Percentiles rank a stretch among this genome's conserved stretches.
These are phyloP conservation scores for Eutolmus rufibarbis DNA, from an alignment of 2,888 invertebrate species.

Conservation along the genomic window DNA sequence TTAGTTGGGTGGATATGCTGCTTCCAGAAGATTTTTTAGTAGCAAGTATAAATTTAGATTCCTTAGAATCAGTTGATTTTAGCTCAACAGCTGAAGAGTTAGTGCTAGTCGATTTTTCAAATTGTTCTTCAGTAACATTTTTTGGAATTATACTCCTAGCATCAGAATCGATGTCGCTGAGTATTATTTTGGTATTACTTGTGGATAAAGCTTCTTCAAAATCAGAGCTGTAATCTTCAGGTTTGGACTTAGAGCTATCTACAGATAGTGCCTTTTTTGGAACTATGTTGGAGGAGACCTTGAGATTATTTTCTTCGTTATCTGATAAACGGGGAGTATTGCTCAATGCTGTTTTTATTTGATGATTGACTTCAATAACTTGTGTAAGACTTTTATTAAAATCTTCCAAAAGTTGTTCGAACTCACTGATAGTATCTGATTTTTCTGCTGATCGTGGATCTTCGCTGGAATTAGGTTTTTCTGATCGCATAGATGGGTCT, in stretches of 20 bases:
- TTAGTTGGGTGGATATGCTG: not conserved
- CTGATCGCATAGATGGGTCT: not conserved
- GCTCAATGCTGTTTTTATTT: constrained; percentile 52
- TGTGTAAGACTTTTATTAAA: constrained; percentile 57
- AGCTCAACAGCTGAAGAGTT: not conserved
- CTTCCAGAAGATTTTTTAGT: not conserved
- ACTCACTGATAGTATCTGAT: constrained; percentile 48
- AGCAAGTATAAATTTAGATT: not conserved
- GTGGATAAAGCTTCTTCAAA: constrained; percentile 37
- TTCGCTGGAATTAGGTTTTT: not conserved
- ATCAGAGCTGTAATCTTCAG: constrained; percentile 43
- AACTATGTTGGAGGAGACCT: not conserved
- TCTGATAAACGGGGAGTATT: constrained; percentile 52
- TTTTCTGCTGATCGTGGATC: not conserved
- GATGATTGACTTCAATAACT: constrained; percentile 56
- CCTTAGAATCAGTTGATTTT: not conserved
- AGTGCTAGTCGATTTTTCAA: not conserved
- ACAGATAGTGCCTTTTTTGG: constrained; percentile 14
- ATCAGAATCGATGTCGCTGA: not conserved
- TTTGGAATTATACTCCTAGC: not conserved
- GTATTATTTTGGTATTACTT: not conserved
- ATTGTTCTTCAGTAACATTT: no score
- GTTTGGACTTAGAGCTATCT: constrained; percentile 32
- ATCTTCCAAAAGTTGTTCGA: constrained; percentile 54
- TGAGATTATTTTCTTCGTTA: not conserved